Conservation (phyloP, 2,113 vertebrate genomes). For the Pachycephala philippinensis region DNA sequence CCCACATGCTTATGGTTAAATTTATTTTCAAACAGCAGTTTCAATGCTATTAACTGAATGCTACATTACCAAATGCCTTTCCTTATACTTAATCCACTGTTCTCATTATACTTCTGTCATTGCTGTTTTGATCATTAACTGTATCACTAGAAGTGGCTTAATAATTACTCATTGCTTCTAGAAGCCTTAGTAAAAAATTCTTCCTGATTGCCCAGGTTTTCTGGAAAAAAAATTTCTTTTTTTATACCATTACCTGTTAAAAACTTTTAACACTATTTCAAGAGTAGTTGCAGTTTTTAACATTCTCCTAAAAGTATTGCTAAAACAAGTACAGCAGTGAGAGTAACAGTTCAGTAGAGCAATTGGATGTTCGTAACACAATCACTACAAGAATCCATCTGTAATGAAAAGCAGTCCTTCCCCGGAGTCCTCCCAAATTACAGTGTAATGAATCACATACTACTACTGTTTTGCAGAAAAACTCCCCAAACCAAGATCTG, state of each 20-base stretch:
- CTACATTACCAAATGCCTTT: background rate
- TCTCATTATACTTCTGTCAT: slow-evolving; percentile 13
- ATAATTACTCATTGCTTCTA: slow-evolving; percentile 35
- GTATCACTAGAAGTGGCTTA: slow-evolving; percentile 35
- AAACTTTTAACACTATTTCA: background rate
- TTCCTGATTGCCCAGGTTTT: background rate
- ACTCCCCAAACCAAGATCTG: background rate
- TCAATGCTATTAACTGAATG: background rate
- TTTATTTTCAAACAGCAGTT: slow-evolving; percentile 9
- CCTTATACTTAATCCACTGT: slow-evolving; percentile 15
- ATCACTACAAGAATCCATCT: background rate
- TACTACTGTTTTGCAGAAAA: background rate
- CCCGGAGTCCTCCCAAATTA: background rate
- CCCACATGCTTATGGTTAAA: background rate
- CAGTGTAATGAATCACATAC: background rate
- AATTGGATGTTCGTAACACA: background rate
- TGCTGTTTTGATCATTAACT: slow-evolving; percentile 57
- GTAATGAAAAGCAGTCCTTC: background rate
- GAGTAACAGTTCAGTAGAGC: background rate
- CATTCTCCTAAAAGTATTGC: background rate
- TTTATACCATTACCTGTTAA: background rate
- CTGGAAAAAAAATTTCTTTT: background rate
- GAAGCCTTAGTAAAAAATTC: background rate
- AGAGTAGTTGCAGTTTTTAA: background rate
- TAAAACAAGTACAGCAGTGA: background rate